Percentiles rank a stretch among this genome's conserved stretches.
These are phyloP conservation scores for Agrotis clavis DNA, from an alignment of 2,888 invertebrate genomes.

Conservation along the genomic window DNA sequence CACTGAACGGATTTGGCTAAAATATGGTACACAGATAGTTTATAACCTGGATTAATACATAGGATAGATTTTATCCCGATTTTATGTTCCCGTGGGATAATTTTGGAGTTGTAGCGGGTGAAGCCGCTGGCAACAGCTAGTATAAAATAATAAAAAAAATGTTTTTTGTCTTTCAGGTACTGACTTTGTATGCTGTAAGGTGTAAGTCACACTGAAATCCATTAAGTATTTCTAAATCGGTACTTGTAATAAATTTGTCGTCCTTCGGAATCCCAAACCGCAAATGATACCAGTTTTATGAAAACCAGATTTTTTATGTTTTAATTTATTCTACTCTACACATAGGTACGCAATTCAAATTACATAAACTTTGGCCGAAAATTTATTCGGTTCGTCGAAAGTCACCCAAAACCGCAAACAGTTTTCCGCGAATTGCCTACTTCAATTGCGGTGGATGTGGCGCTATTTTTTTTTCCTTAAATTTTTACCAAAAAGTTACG, in stretches of 20 bases:
- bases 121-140: no score
- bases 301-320: conserved; percentile 1
- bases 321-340: neutral
- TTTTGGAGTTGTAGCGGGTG: no score
- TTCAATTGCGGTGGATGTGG: neutral
- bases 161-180: no score
- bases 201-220: neutral
- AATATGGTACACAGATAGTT: no score
- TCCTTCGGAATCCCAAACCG: neutral
- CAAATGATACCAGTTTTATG: neutral
- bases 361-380: neutral
- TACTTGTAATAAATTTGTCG: neutral
- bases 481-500: no score
- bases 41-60: no score
- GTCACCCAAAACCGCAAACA: neutral
- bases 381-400: neutral
- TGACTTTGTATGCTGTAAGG: no score
- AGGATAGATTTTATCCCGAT: no score
- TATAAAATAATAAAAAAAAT: no score
- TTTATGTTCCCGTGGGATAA: no score
- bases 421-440: neutral
- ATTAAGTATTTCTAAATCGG: neutral
- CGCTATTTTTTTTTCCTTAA: neutral
- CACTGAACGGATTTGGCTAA: no score
- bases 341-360: neutral